Percentiles rank a stretch among this genome's conserved stretches.
Evolutionary conservation across 2,888 invertebrate species (phyloP).

Genomic region (Pristionchus entomophagus): DNA sequence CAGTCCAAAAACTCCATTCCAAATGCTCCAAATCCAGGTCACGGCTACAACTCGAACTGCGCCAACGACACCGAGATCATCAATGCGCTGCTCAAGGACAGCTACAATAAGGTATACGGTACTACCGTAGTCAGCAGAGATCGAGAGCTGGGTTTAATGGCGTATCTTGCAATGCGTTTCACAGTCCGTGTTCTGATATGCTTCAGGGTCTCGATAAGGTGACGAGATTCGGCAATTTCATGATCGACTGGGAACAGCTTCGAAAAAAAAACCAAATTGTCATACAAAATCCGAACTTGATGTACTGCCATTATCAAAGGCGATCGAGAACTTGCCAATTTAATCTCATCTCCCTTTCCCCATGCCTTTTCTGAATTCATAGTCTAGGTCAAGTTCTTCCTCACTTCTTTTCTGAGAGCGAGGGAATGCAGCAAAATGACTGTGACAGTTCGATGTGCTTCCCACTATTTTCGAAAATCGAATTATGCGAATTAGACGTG

Average conservation of each 20-base stretch:
- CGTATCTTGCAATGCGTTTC: not conserved
- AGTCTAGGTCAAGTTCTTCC: not conserved
- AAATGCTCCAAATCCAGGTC: not conserved
- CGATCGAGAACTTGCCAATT: no score
- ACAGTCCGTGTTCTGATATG: no score
- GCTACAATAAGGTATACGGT: conserved; percentile 66
- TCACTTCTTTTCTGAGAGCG: not conserved
- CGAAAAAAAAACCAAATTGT: no score
- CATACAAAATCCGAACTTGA: no score
- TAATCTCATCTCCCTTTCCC: no score
- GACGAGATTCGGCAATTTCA: no score
- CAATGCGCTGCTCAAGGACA: conserved; percentile 71
- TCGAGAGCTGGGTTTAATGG: not conserved
- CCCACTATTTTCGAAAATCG: not conserved
- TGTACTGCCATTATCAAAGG: no score
- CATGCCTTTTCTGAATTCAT: not conserved
- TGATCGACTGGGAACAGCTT: no score
- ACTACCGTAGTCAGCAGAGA: not conserved
- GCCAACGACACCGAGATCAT: conserved; percentile 75
- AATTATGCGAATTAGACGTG: not conserved
- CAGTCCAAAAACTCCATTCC: not conserved
- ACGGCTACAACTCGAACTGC: conserved; percentile 57
- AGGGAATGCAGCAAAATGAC: not conserved
- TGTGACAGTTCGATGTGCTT: not conserved
- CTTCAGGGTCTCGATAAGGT: no score